These are phyloP conservation scores for Trimorus sp. DNA, from an alignment of 2,888 invertebrate genomes.

Conservation along the genomic window DNA sequence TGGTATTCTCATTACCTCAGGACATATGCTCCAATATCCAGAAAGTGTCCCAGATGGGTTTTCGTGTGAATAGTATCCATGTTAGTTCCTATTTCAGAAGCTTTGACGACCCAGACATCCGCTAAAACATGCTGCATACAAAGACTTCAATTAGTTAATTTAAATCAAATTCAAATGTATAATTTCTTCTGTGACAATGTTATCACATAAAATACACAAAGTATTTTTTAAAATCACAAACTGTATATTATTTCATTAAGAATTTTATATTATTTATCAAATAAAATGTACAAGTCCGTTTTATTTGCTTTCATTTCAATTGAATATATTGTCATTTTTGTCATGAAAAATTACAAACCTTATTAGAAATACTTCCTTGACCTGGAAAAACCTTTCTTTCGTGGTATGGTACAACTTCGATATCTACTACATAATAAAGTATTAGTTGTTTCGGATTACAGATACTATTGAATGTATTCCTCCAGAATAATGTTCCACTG, in stretches of 20 bases:
- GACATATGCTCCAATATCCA: slow-evolving; percentile 96
- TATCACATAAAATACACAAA: no score
- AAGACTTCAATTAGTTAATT: neutral
- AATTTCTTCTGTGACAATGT: neutral
- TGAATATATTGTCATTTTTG: neutral
- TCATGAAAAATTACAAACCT: slow-evolving; percentile 80
- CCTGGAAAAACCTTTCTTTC: slow-evolving; percentile 92
- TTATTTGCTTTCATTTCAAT: slow-evolving; percentile 3
- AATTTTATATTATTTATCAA: no score
- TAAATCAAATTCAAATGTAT: neutral
- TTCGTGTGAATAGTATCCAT: slow-evolving; percentile 92
- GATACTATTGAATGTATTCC: slow-evolving; percentile 92
- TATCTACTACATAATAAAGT: slow-evolving; percentile 97
- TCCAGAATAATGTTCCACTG: slow-evolving; percentile 90
- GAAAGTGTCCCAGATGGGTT: slow-evolving; percentile 96
- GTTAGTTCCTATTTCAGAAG: slow-evolving; percentile 91
- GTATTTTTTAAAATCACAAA: no score
- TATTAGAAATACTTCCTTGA: slow-evolving; percentile 92
- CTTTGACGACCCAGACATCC: slow-evolving; percentile 96
- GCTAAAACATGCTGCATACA: slow-evolving; percentile 88
- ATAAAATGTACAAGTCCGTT: slow-evolving; percentile 6
- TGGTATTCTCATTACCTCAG: slow-evolving; percentile 90
- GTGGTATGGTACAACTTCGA: slow-evolving; percentile 89
- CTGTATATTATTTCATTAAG: neutral
- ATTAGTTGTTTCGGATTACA: slow-evolving; percentile 95